Evolutionary conservation across 2,888 invertebrate species (phyloP).

Genomic region (Gortyna flavago): DNA sequence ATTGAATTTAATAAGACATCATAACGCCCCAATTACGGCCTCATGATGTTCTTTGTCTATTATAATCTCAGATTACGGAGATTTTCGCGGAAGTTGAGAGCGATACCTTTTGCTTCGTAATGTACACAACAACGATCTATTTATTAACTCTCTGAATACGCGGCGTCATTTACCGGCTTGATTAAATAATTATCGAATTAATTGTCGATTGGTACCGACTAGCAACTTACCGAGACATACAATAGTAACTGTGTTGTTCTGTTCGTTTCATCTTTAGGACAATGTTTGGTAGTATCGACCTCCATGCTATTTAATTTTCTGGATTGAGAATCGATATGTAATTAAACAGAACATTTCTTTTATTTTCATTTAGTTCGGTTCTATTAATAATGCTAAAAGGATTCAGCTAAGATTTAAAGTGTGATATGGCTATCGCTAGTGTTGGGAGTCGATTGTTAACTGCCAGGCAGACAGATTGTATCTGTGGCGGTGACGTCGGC

Average conservation of each 20-base stretch:
- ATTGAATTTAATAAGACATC: background rate
- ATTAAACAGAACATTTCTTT: too few relatives aligned
- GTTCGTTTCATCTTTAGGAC: background rate
- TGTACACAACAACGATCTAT: conserved; percentile 50
- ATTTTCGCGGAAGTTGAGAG: conserved; percentile 3
- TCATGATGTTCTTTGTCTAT: conserved; percentile 51
- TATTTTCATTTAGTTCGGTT: too few relatives aligned
- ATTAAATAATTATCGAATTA: conserved; percentile 52
- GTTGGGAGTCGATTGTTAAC: background rate
- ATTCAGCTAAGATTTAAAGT: background rate
- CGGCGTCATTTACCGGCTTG: conserved; percentile 38
- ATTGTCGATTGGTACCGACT: conserved; percentile 20
- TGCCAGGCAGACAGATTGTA: conserved; percentile 5
- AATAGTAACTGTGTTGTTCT: background rate
- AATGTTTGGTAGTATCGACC: background rate
- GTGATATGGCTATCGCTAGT: background rate
- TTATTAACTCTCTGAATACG: conserved; percentile 48
- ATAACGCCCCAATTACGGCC: conserved; percentile 15
- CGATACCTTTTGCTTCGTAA: conserved; percentile 28
- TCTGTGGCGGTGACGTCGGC: conserved; percentile 3
- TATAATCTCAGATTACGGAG: conserved; percentile 35
- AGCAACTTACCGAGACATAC: background rate
- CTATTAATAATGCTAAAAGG: background rate
- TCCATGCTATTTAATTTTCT: background rate
- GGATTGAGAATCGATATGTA: background rate